phyloP scores from a whole-genome alignment of 1,140 invertebrate genomes.

The Stenopsyche tienmushanensis region DNA sequence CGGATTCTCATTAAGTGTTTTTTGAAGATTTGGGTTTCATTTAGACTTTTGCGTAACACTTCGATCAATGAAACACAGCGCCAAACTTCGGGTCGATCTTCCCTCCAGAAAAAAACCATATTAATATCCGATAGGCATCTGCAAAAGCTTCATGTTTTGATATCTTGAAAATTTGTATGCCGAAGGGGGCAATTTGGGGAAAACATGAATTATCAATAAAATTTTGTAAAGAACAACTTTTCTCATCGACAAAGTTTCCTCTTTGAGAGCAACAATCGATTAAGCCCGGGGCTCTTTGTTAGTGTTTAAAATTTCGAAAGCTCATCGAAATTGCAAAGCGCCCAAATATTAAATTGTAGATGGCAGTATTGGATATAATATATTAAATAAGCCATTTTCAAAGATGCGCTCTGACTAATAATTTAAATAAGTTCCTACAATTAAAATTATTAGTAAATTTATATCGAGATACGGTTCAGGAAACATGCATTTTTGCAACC shows the following conservation, averaged over 20 bases:
- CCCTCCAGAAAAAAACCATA: neutral
- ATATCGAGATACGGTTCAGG: too few relatives aligned
- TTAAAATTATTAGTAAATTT: too few relatives aligned
- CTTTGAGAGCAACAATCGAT: neutral
- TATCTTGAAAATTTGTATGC: neutral
- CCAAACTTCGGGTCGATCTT: neutral
- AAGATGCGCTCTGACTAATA: too few relatives aligned
- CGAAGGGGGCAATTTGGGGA: slow-evolving; percentile 2
- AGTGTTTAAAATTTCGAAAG: too few relatives aligned
- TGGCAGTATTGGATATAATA: too few relatives aligned
- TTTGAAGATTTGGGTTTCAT: neutral
- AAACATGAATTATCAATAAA: slow-evolving; percentile 12
- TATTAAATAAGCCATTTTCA: too few relatives aligned
- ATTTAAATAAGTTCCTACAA: too few relatives aligned
- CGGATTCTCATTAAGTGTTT: neutral
- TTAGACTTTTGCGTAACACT: neutral
- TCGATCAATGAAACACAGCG: neutral
- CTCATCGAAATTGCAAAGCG: too few relatives aligned
- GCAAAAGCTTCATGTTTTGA: neutral
- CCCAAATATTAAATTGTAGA: too few relatives aligned
- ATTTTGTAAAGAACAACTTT: slow-evolving; percentile 2
- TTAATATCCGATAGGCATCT: neutral
- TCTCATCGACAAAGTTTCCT: neutral
- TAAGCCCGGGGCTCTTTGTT: neutral
- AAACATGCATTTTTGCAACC: too few relatives aligned